These are phyloP conservation scores for Hylaeus volcanicus DNA, from an alignment of 1,140 invertebrate species.

Conservation along the genomic window DNA sequence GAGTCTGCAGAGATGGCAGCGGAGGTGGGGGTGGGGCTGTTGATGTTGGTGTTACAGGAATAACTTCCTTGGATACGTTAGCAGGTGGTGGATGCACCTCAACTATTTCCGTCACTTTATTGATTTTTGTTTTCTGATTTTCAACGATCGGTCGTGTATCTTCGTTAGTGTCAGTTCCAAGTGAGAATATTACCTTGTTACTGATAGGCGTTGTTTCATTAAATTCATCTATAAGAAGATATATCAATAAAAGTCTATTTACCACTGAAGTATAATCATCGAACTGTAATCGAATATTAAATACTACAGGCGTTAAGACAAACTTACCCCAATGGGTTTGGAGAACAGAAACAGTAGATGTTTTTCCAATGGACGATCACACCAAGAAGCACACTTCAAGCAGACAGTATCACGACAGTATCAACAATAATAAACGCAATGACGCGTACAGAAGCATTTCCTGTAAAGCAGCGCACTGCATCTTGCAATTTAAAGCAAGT, in stretches of 20 bases:
- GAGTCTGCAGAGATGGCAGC: constrained; percentile 49
- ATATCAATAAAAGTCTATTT: not conserved
- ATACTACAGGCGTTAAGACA: not conserved
- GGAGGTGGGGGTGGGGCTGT: constrained; percentile 64
- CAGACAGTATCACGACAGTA: not conserved
- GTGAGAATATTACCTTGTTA: not conserved
- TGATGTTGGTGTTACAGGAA: constrained; percentile 30
- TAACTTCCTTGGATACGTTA: not conserved
- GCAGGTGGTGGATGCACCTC: constrained; percentile 38
- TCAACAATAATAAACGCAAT: not conserved
- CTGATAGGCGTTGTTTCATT: not conserved
- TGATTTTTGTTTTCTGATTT: not conserved
- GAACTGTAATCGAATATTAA: not conserved
- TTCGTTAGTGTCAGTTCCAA: not conserved
- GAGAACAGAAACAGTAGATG: not conserved
- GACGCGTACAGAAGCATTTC: not conserved
- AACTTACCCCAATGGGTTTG: constrained; percentile 32
- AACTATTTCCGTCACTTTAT: constrained; percentile 4
- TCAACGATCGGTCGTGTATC: too few relatives aligned
- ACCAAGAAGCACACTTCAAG: constrained; percentile 35
- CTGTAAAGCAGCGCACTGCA: too few relatives aligned
- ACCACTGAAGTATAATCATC: not conserved
- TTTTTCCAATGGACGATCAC: constrained; percentile 29
- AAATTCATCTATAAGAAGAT: constrained; percentile 7
- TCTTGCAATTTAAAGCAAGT: not conserved